Evolutionary conservation across 2,113 vertebrate genomes (phyloP).

Genomic region (Menura novaehollandiae): DNA sequence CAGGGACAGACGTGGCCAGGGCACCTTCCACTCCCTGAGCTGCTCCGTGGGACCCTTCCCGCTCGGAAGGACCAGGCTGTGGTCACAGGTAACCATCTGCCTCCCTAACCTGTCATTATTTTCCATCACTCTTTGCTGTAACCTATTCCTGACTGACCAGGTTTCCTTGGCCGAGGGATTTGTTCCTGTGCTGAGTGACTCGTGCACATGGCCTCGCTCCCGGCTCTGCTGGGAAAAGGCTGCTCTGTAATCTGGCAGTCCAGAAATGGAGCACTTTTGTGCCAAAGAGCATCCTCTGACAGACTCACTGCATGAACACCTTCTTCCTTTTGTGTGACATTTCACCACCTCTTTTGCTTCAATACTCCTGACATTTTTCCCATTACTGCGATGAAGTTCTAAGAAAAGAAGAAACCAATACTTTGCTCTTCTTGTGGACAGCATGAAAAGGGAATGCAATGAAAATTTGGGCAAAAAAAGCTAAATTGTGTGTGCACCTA

Average conservation of each 20-base stretch:
- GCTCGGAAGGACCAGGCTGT: fast-evolving
- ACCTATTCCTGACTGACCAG: neutral
- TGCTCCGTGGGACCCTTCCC: no score
- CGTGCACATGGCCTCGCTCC: neutral
- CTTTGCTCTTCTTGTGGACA: neutral
- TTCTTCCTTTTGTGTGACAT: neutral
- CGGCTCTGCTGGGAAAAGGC: neutral
- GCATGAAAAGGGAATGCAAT: neutral
- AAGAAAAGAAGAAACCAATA: neutral
- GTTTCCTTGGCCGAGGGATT: neutral
- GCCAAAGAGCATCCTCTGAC: neutral
- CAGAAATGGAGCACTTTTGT: neutral
- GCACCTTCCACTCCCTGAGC: fast-evolving
- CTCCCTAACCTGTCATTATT: neutral
- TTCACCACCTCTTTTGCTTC: neutral
- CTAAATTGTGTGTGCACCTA: neutral
- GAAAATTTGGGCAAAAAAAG: neutral
- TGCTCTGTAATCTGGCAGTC: neutral
- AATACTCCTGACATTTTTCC: neutral
- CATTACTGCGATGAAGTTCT: neutral
- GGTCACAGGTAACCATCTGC: neutral
- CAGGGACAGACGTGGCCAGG: fast-evolving
- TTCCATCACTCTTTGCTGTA: neutral
- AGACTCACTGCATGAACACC: neutral
- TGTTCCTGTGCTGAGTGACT: neutral